Base-by-base conservation (phyloP, 2,113 vertebrate genomes). In the Elgaria multicarinata region DNA sequence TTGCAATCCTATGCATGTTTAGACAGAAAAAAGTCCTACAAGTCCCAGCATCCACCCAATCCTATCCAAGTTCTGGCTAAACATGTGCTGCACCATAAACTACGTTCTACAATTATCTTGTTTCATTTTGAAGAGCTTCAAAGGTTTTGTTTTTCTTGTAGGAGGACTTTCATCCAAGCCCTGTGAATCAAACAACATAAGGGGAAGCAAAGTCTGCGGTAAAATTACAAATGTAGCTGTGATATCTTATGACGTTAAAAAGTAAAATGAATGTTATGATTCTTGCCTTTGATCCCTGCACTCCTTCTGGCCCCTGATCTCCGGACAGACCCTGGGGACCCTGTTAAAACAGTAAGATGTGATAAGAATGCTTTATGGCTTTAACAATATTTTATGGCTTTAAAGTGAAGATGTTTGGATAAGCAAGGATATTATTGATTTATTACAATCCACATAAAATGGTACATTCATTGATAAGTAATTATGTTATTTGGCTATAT, bases 231-330 rank as follows among this genome's bases (percentile, higher is more conserved):
- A 76, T 16, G 64, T 36, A 80, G 13, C 12, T 24, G 64, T 64
- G 86, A 83, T 86, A 71, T 5, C 0, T 90, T 71, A 78, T 55
- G 90, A 76, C 3, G 42, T 85, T 42, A 81, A 72, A 24, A 78
- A 90, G 91, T 31, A 89, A 50, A 81, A 85, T 81, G 89, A 89
- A 93, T 82, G 83, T 77, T 90, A 9, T 24, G 71, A 31, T 83
- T 91, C 94, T 95, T 96, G 91, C 98, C 97, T 98, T 98, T 96
- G 97, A 97, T 92, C 98, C 98, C 95, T 97, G 98, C 72, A 94
- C 90, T 39, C 98, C 98, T 96, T 98, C 97, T 76, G 96, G 97
- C 89, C 98, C 98, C n/a, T 95, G 94, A 93, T 98, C 98, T 93
- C 98, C 98, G 36, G 96, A 94, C 87, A 97, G 97, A 92, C 98